Base-by-base conservation (phyloP, 2,888 invertebrate species). In the Neoitamus cyanurus region DNA sequence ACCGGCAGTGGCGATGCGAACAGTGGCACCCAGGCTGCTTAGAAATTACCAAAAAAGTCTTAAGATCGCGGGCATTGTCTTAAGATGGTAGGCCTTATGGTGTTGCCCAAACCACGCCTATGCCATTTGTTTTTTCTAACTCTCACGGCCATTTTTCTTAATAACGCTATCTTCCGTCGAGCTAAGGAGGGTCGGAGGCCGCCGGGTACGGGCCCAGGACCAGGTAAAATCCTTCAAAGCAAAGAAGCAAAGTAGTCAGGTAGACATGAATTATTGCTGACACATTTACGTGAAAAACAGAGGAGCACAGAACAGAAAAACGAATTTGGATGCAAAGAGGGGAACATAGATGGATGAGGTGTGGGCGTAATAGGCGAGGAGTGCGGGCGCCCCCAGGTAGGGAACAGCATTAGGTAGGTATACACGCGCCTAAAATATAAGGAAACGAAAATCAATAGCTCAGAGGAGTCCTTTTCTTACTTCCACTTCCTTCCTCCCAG, bases 221-320 rank as follows among this genome's bases (percentile, higher is more conserved):
- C 13, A 36, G 46, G 70, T 28, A 46, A 25, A 75, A 75, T 73
- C 58, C 72, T 58, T 83, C 72, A 72, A 72, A 70, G 58, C 58
- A 31, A 83, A 84, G 69, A 72, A 70, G 58, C 58, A 31, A 83
- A 84, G 69, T 80, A 84, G 69, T 84, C 80, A 80, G 84, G 80
- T 84, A 84, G 84, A 37, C 42, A 84, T 84, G 84, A 84, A 82
- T 82, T 84, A 84, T 82, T 82, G 82, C 84, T 84, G 82, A 84
- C 82, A 84, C 82, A 82, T 84, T 84, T 70, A 80, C 37, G 77
- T 77, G 69, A 83, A 83, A 69, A 69, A 69, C 83, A 69, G 83
- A 34, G 46, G 36, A 83, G 58, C 58, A 75, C 34, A 69, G 77
- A 77, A 37, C 58, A 68, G 73, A 75, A 84, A 73, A 83, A 75